phyloP scores from a whole-genome alignment of 2,113 vertebrate species.

The Limnothrissa miodon region DNA sequence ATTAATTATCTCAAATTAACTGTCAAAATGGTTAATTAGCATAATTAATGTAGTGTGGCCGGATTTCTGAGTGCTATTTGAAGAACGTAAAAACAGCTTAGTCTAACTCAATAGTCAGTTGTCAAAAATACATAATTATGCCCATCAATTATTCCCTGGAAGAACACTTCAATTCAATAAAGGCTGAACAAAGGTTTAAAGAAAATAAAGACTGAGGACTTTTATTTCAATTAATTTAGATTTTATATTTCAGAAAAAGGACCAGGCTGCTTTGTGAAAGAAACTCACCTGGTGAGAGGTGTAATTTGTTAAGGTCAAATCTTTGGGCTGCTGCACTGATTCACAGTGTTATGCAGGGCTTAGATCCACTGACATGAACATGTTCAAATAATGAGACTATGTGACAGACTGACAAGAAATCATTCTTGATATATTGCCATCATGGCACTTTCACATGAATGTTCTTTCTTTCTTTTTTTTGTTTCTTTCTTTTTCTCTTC shows the following conservation, averaged over 20 bases:
- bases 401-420: background rate
- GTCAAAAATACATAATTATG: slow-evolving; percentile 68
- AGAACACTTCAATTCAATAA: slow-evolving; percentile 51
- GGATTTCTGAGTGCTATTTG: slow-evolving; percentile 60
- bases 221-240: slow-evolving; percentile 14
- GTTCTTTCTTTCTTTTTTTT: background rate
- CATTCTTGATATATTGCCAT: background rate
- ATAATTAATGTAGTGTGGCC: slow-evolving; percentile 71
- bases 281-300: background rate
- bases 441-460: background rate
- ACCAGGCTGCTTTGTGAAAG: background rate
- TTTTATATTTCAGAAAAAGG: background rate
- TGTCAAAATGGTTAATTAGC: slow-evolving; percentile 74
- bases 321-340: background rate
- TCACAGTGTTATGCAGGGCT: background rate
- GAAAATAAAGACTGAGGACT: slow-evolving; percentile 30
- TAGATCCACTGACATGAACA: background rate
- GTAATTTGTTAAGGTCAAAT: slow-evolving; percentile 16
- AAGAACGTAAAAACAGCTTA: slow-evolving; percentile 66
- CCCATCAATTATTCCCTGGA: slow-evolving; percentile 65
- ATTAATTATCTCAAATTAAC: slow-evolving; percentile 76
- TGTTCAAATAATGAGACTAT: background rate
- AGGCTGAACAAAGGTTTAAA: slow-evolving; percentile 30
- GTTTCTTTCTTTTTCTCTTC: background rate
- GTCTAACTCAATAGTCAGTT: slow-evolving; percentile 59